Percentiles rank a stretch among this genome's conserved stretches.
Evolutionary conservation across 2,113 vertebrate species (phyloP).

Genomic region (Abramis brama): DNA sequence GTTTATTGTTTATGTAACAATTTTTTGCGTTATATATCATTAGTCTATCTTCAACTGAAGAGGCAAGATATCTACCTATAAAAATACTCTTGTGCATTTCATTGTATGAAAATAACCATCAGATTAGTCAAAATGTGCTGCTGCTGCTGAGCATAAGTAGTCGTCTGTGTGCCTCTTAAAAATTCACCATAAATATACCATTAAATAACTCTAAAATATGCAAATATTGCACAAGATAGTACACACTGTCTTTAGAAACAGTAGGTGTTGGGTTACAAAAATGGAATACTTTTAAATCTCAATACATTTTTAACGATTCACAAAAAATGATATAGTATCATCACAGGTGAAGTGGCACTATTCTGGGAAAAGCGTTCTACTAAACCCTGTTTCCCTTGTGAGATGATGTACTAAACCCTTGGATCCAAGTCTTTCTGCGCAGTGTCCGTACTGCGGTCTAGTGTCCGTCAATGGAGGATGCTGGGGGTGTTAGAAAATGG

Average conservation of each 20-base stretch:
- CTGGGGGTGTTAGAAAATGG: slow-evolving; percentile 68
- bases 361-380: not conserved
- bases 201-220: slow-evolving; percentile 73
- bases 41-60: slow-evolving; percentile 59
- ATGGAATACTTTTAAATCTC: slow-evolving; percentile 44
- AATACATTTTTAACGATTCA: slow-evolving; percentile 17
- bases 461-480: slow-evolving; percentile 64
- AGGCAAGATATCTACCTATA: slow-evolving; percentile 63
- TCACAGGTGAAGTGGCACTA: slow-evolving; percentile 39
- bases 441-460: slow-evolving; percentile 54
- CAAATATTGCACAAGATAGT: slow-evolving; percentile 78
- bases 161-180: slow-evolving; percentile 39
- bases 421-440: slow-evolving; percentile 8
- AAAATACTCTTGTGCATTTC: slow-evolving; percentile 65
- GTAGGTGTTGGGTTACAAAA: slow-evolving; percentile 42
- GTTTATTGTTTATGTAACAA: slow-evolving; percentile 58
- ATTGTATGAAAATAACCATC: slow-evolving; percentile 70
- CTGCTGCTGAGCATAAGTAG: not conserved
- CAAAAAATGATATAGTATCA: slow-evolving; percentile 20
- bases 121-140: slow-evolving; percentile 59
- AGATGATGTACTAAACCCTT: slow-evolving; percentile 16
- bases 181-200: slow-evolving; percentile 69
- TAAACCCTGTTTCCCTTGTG: slow-evolving; percentile 63
- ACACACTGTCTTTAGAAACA: slow-evolving; percentile 51
- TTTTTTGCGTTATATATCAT: slow-evolving; percentile 30